These are phyloP conservation scores for Biston betularia DNA, from an alignment of 2,888 invertebrate genomes.

Conservation along the genomic window DNA sequence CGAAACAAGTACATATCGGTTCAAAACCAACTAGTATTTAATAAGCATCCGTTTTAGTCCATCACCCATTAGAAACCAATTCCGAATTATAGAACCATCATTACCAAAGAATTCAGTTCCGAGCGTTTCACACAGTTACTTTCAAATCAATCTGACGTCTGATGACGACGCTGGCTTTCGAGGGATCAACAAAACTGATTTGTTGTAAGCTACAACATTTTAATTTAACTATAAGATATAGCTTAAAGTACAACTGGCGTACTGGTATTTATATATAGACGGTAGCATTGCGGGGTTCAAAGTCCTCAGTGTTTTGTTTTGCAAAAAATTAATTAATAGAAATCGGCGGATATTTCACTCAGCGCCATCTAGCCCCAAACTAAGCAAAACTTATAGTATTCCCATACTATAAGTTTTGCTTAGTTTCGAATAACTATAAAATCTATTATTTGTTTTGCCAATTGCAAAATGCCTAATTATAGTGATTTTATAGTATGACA, in stretches of 20 bases:
- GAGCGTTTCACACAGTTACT: conserved; percentile 26
- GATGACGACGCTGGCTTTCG: conserved; percentile 24
- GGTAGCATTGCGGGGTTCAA: not conserved
- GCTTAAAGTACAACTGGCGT: not conserved
- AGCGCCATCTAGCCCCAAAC: not conserved
- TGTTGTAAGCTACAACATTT: conserved; percentile 29
- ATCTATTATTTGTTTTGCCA: no score
- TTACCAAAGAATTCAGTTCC: conserved; percentile 23
- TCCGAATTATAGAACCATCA: conserved; percentile 24
- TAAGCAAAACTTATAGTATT: no score
- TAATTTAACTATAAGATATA: not conserved
- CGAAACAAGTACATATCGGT: conserved; percentile 11
- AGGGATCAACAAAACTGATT: conserved; percentile 32
- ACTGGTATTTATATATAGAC: not conserved
- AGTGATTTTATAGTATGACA: no score
- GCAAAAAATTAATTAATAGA: no score
- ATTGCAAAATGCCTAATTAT: no score
- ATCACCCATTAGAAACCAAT: conserved; percentile 28
- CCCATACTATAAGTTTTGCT: no score
- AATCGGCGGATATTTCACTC: no score
- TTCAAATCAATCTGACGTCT: conserved; percentile 28
- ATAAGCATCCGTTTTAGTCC: conserved; percentile 30
- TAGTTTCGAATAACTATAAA: no score
- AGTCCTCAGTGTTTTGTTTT: no score
- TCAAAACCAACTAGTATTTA: conserved; percentile 21